Base-by-base conservation (phyloP, 2,113 vertebrate genomes). In the Electrona antarctica region DNA sequence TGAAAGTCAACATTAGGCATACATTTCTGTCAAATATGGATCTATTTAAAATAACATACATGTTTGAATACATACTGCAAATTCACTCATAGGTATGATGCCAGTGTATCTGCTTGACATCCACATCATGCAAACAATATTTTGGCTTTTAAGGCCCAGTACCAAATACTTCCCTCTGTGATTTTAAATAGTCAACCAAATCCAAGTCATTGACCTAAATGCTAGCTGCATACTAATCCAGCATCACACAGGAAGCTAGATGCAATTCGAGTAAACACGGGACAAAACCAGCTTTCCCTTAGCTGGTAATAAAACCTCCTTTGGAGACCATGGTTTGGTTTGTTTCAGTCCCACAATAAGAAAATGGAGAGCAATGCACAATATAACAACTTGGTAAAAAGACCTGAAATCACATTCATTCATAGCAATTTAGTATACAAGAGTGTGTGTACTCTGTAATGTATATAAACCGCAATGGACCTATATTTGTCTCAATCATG, bases 81-180 rank as follows among this genome's bases (percentile, higher is more conserved):
- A 71, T 57, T 56, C 54, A 69, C 73, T 60, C 15, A 55, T 61
- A 66, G 75, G 55, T 59, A 13, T 13, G 74, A 74, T 13, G 57
- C 63, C 48, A 68, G 69, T 10, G 55, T 59, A 71, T 81, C 68
- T 62, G 66, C 72, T 77, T 65, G 50, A 76, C 63, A 60, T 79
- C 80, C 82, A 80, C 84, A 74, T 84, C 79, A 88, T 73, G 70
- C 57, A n/a, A 80, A 78, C 54, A 71, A 61, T 46, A 66, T 55
- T 56, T 60, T 29, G 74, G 74, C 78, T 81, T 77, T 65, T 77
- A 73, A 81, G 73, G 57, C 41, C 41, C 72, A 63, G 76, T 54
- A 72, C 33, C 8, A 7, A 59, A 61, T 54, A 2, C 13, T 56
- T 76, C 47, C 65, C 68, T 75, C 55, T 72, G 74, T 60, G 73